Conservation (phyloP, 2,888 invertebrate genomes). For the Hydraecia micacea region DNA sequence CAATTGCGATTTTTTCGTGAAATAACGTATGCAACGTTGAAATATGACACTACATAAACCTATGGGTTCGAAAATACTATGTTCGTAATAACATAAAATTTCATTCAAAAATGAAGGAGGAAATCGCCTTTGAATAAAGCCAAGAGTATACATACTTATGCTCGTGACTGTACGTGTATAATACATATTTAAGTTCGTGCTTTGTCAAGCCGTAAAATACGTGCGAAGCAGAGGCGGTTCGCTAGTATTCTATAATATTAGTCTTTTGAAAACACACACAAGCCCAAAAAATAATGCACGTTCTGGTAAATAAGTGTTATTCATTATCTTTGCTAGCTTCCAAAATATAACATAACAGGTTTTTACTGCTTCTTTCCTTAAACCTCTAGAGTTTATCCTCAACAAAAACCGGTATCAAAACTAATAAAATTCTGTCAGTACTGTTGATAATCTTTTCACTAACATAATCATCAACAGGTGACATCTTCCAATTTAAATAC, state of each 20-base stretch:
- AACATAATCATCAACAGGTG: conserved; percentile 29
- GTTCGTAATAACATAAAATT: too few species aligned
- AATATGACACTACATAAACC: too few species aligned
- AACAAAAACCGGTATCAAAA: neutral
- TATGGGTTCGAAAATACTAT: too few species aligned
- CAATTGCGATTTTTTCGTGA: too few species aligned
- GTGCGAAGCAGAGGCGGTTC: neutral
- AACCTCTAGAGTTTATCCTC: neutral
- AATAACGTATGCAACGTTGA: too few species aligned
- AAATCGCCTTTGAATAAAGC: too few species aligned
- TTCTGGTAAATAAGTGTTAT: neutral
- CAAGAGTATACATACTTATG: too few species aligned
- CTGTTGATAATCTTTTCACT: neutral
- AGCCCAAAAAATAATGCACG: too few species aligned
- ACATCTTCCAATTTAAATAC: conserved; percentile 2
- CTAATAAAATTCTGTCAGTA: neutral
- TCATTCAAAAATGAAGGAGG: too few species aligned
- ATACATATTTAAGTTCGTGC: neutral
- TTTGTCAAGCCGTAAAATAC: neutral
- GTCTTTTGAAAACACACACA: neutral
- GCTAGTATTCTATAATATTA: neutral
- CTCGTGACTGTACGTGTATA: too few species aligned
- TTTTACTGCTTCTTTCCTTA: neutral
- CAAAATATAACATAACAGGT: neutral
- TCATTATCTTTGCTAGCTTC: neutral